These are phyloP conservation scores for Drosophila acutilabella DNA, from an alignment of 2,888 invertebrate genomes.

Conservation along the genomic window DNA sequence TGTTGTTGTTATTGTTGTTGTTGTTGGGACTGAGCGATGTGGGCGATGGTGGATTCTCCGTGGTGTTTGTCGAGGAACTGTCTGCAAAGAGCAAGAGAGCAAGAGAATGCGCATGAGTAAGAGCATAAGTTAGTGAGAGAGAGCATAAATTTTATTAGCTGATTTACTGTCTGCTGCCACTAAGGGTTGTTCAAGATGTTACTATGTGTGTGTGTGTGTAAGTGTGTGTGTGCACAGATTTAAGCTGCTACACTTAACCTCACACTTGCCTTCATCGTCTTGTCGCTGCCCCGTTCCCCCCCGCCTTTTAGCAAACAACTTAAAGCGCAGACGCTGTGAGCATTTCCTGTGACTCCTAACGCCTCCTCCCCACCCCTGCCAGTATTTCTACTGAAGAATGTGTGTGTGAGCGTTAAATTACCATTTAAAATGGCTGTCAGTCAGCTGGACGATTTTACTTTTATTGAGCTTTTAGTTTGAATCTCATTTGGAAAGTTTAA, in stretches of 20 bases:
- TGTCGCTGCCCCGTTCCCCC: slow-evolving; percentile 10
- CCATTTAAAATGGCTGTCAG: slow-evolving; percentile 83
- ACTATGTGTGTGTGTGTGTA: slow-evolving; percentile 26
- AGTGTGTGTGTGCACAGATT: slow-evolving; percentile 63
- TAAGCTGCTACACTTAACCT: slow-evolving; percentile 79
- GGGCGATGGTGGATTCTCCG: slow-evolving; percentile 88
- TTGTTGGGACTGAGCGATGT: slow-evolving; percentile 87
- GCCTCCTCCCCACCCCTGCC: background rate
- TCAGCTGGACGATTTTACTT: slow-evolving; percentile 71
- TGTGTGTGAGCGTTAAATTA: slow-evolving; percentile 65
- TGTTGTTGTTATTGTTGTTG: slow-evolving; percentile 83
- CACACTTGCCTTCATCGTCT: slow-evolving; percentile 69
- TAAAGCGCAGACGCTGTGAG: slow-evolving; percentile 79
- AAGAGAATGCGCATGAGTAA: slow-evolving; percentile 37
- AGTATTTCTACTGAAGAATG: slow-evolving; percentile 8
- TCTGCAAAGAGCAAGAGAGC: slow-evolving; percentile 86
- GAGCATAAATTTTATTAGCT: slow-evolving; percentile 59
- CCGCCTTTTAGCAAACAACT: slow-evolving; percentile 19
- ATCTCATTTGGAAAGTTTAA: slow-evolving; percentile 77
- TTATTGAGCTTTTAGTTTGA: slow-evolving; percentile 81
- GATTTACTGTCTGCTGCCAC: slow-evolving; percentile 52
- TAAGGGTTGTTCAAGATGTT: slow-evolving; percentile 61
- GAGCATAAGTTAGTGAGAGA: slow-evolving; percentile 68
- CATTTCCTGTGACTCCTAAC: slow-evolving; percentile 19
- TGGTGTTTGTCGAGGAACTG: slow-evolving; percentile 90